Base-by-base conservation (phyloP, 2,797 vertebrate species). In the Pantherophis alleghaniensis region DNA sequence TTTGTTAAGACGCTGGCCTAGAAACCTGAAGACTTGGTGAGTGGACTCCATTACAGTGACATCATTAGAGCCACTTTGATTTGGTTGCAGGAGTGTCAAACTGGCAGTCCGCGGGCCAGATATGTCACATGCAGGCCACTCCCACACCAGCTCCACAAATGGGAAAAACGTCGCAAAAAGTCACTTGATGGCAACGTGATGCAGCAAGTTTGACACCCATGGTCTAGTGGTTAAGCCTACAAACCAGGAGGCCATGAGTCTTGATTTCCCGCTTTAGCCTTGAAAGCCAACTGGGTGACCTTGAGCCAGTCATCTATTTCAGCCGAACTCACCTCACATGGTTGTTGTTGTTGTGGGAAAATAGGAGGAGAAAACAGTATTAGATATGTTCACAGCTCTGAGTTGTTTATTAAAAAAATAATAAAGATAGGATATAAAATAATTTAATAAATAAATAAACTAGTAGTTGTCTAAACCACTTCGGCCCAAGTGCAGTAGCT, bases 151-250 rank as follows among this genome's bases (percentile, higher is more conserved):
- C 26, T 28, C 24, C 0, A 0, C 1, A 1, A 66, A 66, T 66
- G 26, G 26, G 1, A 13, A 66, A 37, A 74, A 74, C 0, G 0
- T 74, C 7, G 0, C 1, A 1, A 20, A 18, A 74, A 7, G 2
- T 37, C 7, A 74, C 32, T 7, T 74, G 63, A 28, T 4, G 0
- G 20, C 59, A 60, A 66, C 26, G 2, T 66, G 66, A 7, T 14
- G 2, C 6, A 0, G 4, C 0, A 0, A 74, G 7, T 74, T 74
- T 74, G 69, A 74, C 6, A 37, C 7, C 16, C 16, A 0, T 37
- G 7, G 16, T 37, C 66, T 37, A 32, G 16, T 74, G 14, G 32
- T 74, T 74, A 74, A 74, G 32, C 16, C 16, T 18, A 74, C 69
- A 37, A 37, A 74, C 32, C 3, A 37, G n/a, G 16, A 74, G 7